These are phyloP conservation scores for Chrysomela aeneicollis DNA, from an alignment of 2,888 invertebrate species.

Conservation along the genomic window DNA sequence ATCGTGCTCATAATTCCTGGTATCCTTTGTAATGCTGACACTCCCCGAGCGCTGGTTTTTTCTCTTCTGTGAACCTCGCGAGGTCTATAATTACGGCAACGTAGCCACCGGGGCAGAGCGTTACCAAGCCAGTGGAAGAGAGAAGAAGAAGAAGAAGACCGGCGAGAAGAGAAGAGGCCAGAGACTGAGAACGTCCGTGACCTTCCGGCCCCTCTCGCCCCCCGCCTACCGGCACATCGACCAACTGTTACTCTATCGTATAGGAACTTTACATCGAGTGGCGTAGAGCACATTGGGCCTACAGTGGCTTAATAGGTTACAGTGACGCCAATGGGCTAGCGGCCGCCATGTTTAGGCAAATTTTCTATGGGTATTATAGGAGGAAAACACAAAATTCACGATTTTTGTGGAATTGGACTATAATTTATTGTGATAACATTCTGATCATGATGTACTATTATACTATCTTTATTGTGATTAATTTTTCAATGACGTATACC, in stretches of 20 bases:
- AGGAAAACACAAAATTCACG: no score
- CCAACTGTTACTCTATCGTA: conserved; percentile 40
- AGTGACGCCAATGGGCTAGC: no score
- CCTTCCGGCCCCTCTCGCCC: conserved; percentile 55
- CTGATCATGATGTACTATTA: no score
- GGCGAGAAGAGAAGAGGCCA: conserved; percentile 49
- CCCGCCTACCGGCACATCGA: conserved; percentile 43
- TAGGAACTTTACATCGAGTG: conserved; percentile 27
- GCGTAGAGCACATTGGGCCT: conserved; percentile 8
- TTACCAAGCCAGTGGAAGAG: not conserved
- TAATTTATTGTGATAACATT: no score
- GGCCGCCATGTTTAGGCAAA: no score
- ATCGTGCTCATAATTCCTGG: no score
- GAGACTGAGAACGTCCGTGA: conserved; percentile 58
- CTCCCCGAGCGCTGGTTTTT: not conserved
- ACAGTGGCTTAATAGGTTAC: not conserved
- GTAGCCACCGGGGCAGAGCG: not conserved
- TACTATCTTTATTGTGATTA: no score
- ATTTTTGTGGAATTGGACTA: no score
- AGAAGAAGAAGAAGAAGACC: conserved; percentile 20
- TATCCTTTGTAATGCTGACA: not conserved
- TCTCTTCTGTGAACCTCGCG: not conserved
- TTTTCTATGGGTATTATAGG: no score
- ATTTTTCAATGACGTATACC: no score
- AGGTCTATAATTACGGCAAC: not conserved